Percentiles rank a stretch among this genome's conserved stretches.
phyloP scores from a whole-genome alignment of 2,113 vertebrate genomes.

The Elaphurus davidianus region DNA sequence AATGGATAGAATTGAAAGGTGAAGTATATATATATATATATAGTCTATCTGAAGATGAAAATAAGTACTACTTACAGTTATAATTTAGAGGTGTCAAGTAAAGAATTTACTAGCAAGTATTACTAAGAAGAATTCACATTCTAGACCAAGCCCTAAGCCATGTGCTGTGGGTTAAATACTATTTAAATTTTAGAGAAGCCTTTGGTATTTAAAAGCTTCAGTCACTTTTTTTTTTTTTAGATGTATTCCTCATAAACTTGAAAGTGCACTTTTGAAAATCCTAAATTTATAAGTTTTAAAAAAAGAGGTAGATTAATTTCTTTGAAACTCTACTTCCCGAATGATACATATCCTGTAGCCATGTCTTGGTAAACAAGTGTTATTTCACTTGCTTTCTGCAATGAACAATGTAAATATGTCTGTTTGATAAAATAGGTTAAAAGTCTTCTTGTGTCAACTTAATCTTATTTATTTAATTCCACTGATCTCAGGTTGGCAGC shows the following conservation, averaged over 20 bases:
- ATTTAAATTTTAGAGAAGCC: neutral
- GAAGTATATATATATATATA: neutral
- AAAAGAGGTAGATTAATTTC: neutral
- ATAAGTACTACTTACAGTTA: neutral
- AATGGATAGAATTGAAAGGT: neutral
- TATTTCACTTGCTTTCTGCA: neutral
- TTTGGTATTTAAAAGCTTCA: neutral
- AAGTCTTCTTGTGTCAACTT: neutral
- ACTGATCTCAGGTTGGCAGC: neutral
- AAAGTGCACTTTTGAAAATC: neutral
- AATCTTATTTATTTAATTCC: conserved; percentile 42
- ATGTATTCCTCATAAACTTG: neutral
- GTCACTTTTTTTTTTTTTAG: neutral
- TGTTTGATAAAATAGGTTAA: conserved; percentile 1
- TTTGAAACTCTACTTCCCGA: neutral
- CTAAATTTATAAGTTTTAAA: neutral
- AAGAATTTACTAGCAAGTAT: neutral
- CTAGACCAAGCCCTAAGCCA: neutral
- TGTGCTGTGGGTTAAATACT: neutral
- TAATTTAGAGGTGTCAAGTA: neutral
- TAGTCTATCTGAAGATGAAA: neutral
- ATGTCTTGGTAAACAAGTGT: neutral
- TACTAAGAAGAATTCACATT: neutral
- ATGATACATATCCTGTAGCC: neutral
- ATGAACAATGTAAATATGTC: neutral